Conservation (phyloP, 2,888 invertebrate species). For the Disparrhopalites patrizii region DNA sequence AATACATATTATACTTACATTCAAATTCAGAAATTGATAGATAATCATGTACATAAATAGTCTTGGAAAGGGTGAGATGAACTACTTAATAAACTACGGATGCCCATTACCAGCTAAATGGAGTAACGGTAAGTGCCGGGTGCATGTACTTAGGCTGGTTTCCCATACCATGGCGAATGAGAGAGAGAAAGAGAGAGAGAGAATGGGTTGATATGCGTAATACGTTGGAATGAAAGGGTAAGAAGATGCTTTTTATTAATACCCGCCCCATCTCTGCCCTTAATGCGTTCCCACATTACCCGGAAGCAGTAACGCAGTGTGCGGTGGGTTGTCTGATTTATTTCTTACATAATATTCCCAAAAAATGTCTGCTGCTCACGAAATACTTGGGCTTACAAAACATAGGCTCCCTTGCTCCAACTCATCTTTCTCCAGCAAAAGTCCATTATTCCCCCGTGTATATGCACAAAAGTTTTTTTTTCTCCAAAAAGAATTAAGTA, state of each 20-base stretch:
- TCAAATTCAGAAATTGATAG: too few species aligned
- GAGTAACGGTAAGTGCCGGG: neutral
- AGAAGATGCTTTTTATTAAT: conserved; percentile 17
- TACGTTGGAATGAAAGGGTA: neutral
- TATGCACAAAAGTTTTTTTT: too few species aligned
- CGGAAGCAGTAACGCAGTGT: conserved; percentile 18
- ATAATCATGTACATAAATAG: too few species aligned
- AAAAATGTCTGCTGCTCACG: conserved; percentile 8
- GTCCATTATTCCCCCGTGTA: too few species aligned
- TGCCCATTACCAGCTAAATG: too few species aligned
- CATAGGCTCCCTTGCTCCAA: too few species aligned
- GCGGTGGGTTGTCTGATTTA: conserved; percentile 18
- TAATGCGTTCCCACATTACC: conserved; percentile 22
- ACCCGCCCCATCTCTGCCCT: conserved; percentile 15
- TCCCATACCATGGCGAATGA: neutral
- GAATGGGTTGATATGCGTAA: neutral
- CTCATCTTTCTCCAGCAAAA: too few species aligned
- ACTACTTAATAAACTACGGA: too few species aligned
- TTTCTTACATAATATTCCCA: conserved; percentile 16
- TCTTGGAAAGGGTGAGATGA: too few species aligned
- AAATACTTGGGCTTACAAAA: too few species aligned
- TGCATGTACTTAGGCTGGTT: neutral
- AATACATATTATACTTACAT: too few species aligned
- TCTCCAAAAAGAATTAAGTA: conserved; percentile 1
- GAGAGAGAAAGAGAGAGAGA: neutral